Evolutionary conservation across 2,797 vertebrate genomes (phyloP), one percentile per base, ranked within the genome.

Genomic region (Neosilurus hyrtlii): DNA sequence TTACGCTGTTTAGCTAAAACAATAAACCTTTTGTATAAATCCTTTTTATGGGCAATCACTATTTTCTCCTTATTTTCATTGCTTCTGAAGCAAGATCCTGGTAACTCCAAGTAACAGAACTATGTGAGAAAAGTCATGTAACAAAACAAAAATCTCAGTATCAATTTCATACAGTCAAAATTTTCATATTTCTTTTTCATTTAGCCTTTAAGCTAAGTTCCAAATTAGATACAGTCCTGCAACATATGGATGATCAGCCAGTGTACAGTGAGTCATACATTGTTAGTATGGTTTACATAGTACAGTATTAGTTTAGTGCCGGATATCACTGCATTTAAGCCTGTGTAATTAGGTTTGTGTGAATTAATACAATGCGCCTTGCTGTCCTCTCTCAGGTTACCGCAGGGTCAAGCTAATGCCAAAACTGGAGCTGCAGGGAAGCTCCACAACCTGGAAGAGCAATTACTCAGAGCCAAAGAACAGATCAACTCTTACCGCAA

Each of bases 381-480:
- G 5, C 6, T 18, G 5, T 35, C 79, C 15, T 77, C 57, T 79
- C 67, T 43, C 88, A 96, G 96, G 92, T 94, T 96, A 93, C 95
- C 96, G 85, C 96, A 96, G 88, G 95, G 95, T 83, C 94, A 95
- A 68, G 83, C 93, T 84, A 95, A 96, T 85, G 94, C 93, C 87
- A 94, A 93, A 66, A 86, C 86, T 51, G 94, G 93, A 82, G 93
- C 94, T 83, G 91, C 92, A 85, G 94, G 94, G 90, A 94, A 94
- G 84, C 90, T 96, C 87, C 95, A 92, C 86, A 92, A 91, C 90
- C 93, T 96, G 93, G 96, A 96, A 86, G 95, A 96, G 70, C 96
- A 96, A 86, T 94, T 96, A 88, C 86, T 94, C 90, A 95, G 94
- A 93, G 96, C 96, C 93, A 96, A 96, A 94, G 96, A 96, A 91